These are phyloP conservation scores for Columba livia DNA, from an alignment of 2,113 vertebrate genomes.

Conservation along the genomic window DNA sequence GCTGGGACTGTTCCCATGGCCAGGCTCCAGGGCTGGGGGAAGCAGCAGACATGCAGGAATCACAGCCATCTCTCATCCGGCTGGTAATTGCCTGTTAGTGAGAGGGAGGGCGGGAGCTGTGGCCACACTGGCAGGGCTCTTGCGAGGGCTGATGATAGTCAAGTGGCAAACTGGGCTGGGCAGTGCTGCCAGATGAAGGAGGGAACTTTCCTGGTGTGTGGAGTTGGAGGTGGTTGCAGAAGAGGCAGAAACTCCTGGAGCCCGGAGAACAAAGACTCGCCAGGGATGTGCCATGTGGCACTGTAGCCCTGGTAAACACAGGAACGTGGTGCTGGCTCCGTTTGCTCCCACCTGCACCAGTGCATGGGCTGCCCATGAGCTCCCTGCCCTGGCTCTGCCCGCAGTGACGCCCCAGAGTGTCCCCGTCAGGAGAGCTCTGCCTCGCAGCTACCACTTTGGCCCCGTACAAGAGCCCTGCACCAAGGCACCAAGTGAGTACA, in stretches of 20 bases:
- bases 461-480: no score
- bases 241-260: neutral
- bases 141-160: neutral
- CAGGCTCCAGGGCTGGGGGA: neutral
- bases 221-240: rapidly evolving
- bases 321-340: rapidly evolving
- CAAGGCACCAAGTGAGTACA: neutral
- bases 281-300: rapidly evolving
- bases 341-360: rapidly evolving
- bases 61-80: rapidly evolving
- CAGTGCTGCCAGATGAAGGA: neutral
- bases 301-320: neutral
- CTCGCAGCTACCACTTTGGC: rapidly evolving
- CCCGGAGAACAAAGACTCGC: neutral
- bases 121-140: neutral
- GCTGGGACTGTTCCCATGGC: rapidly evolving
- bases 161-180: neutral
- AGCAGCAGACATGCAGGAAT: neutral
- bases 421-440: rapidly evolving
- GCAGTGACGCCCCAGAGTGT: rapidly evolving
- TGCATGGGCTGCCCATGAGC: neutral
- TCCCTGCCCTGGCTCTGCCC: neutral
- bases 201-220: rapidly evolving
- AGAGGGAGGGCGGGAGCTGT: neutral
- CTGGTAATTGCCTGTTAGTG: neutral